A percentile compares a stretch with the other conserved stretches of the same genome.
Evolutionary conservation across 1,140 invertebrate genomes (phyloP).

Genomic region (Pseudomyrmex gracilis): DNA sequence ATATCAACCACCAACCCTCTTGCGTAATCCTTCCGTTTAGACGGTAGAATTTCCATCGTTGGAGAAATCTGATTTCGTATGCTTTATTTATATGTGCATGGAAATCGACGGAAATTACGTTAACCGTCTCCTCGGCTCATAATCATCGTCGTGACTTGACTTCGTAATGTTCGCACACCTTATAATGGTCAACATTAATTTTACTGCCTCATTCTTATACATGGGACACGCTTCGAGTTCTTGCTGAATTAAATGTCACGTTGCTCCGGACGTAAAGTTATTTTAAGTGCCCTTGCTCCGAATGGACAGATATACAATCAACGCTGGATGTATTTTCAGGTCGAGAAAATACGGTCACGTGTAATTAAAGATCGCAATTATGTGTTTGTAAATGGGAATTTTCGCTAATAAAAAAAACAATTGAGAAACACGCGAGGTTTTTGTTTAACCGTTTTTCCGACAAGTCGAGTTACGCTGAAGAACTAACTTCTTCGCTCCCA

Average conservation of each 20-base stretch:
- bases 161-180: slow-evolving; percentile 27
- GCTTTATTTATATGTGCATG: slow-evolving; percentile 71
- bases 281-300: neutral
- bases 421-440: too few species aligned
- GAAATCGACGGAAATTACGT: slow-evolving; percentile 70
- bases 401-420: too few species aligned
- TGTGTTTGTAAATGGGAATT: too few species aligned
- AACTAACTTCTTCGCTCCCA: neutral
- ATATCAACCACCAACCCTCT: slow-evolving; percentile 13
- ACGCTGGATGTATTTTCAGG: too few species aligned
- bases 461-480: slow-evolving; percentile 53
- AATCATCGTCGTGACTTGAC: slow-evolving; percentile 69
- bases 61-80: slow-evolving; percentile 52
- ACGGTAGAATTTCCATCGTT: slow-evolving; percentile 44
- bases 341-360: too few species aligned
- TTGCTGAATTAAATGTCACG: slow-evolving; percentile 26
- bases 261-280: neutral
- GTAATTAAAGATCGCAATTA: too few species aligned
- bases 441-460: too few species aligned
- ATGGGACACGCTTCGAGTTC: slow-evolving; percentile 6
- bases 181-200: slow-evolving; percentile 52
- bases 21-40: slow-evolving; percentile 59
- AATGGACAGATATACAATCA: neutral
- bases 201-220: slow-evolving; percentile 48
- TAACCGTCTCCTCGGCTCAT: slow-evolving; percentile 55